phyloP scores from a whole-genome alignment of 2,113 vertebrate genomes.

The Grantiella picta region DNA sequence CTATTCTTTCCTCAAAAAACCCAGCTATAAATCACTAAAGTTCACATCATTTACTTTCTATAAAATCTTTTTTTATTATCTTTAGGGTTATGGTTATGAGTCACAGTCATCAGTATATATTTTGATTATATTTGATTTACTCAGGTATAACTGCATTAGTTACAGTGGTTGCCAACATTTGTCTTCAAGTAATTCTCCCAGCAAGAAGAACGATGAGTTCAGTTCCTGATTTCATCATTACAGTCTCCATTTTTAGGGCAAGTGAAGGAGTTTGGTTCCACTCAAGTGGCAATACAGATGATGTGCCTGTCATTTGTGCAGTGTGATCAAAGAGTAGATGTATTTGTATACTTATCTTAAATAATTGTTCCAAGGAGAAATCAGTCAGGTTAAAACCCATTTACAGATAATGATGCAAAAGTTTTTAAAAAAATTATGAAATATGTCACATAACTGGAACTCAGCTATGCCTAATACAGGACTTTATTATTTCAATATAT shows the following conservation, averaged over 20 bases:
- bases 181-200: slow-evolving; percentile 69
- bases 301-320: slow-evolving; percentile 55
- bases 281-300: slow-evolving; percentile 70
- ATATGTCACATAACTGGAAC: background rate
- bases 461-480: background rate
- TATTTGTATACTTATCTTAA: slow-evolving; percentile 73
- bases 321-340: slow-evolving; percentile 56
- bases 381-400: slow-evolving; percentile 62
- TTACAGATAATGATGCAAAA: slow-evolving; percentile 54
- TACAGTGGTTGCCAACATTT: slow-evolving; percentile 74
- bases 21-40: slow-evolving; percentile 45
- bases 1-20: background rate
- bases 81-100: slow-evolving; percentile 53
- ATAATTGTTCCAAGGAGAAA: slow-evolving; percentile 63
- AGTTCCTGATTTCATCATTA: slow-evolving; percentile 72
- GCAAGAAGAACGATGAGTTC: slow-evolving; percentile 65
- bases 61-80: slow-evolving; percentile 58
- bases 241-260: slow-evolving; percentile 66
- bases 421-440: background rate
- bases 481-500: background rate
- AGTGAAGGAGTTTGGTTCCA: slow-evolving; percentile 74
- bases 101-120: slow-evolving; percentile 68
- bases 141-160: slow-evolving; percentile 78
- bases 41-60: slow-evolving; percentile 61
- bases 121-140: slow-evolving; percentile 76